These are phyloP conservation scores for Paedocypris sp. DNA, from an alignment of 2,113 vertebrate genomes.

Conservation along the genomic window DNA sequence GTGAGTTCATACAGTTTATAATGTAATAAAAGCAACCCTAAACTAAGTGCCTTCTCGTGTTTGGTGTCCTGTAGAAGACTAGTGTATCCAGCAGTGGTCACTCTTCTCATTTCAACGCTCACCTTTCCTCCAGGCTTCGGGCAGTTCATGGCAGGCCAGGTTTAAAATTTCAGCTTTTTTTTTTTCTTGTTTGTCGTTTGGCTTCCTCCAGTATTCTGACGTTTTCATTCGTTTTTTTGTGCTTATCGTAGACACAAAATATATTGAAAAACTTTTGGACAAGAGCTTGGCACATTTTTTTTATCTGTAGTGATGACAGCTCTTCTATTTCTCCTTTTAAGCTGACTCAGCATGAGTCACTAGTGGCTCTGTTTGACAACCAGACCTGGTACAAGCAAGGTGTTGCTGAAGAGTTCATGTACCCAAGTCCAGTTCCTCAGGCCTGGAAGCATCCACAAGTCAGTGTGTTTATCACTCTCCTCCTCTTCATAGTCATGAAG, in stretches of 20 bases:
- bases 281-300: too few species aligned
- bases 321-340: constrained; percentile 36
- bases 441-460: constrained; percentile 86
- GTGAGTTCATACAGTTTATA: too few species aligned
- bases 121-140: constrained; percentile 93
- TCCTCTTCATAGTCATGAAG: constrained; percentile 97
- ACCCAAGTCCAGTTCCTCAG: constrained; percentile 67
- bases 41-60: too few species aligned
- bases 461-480: constrained; percentile 86
- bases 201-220: not conserved
- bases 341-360: constrained; percentile 94
- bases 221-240: not conserved
- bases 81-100: constrained; percentile 90
- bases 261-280: too few species aligned
- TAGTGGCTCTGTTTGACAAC: constrained; percentile 93
- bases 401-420: constrained; percentile 74
- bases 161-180: constrained; percentile 44
- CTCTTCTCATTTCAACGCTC: constrained; percentile 83
- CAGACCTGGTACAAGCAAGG: constrained; percentile 88
- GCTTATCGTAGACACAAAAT: not conserved
- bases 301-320: too few species aligned
- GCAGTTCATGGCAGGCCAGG: constrained; percentile 98
- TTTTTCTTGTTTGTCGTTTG: not conserved
- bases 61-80: constrained; percentile 63
- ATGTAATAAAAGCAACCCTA: too few species aligned